These are phyloP conservation scores for Boloria selene DNA, from an alignment of 2,888 invertebrate species.

Conservation along the genomic window DNA sequence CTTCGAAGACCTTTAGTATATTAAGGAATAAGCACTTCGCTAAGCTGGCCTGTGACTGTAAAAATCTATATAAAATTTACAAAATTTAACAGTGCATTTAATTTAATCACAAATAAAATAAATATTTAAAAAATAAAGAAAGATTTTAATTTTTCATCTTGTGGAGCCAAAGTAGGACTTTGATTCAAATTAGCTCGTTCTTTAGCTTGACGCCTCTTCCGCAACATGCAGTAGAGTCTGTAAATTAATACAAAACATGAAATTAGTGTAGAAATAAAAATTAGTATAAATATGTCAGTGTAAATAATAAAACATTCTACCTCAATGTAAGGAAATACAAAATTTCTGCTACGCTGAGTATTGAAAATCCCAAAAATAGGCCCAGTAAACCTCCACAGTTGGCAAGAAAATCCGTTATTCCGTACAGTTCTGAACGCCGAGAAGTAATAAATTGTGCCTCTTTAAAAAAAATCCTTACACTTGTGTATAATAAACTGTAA, in stretches of 20 bases:
- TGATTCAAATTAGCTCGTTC: slow-evolving; percentile 31
- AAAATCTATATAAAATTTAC: too few species aligned
- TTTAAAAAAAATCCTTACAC: slow-evolving; percentile 87
- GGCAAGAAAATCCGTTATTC: slow-evolving; percentile 86
- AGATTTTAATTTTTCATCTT: slow-evolving; percentile 31
- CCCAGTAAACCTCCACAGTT: slow-evolving; percentile 87
- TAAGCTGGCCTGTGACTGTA: too few species aligned
- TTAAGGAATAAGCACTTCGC: too few species aligned
- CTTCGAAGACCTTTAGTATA: too few species aligned
- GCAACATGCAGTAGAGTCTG: slow-evolving; percentile 57
- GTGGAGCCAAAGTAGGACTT: slow-evolving; percentile 21
- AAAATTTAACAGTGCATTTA: not conserved
- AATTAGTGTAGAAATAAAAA: not conserved
- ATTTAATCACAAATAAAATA: not conserved
- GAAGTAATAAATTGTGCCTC: slow-evolving; percentile 87
- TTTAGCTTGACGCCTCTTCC: slow-evolving; percentile 48
- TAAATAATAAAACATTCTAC: slow-evolving; percentile 45
- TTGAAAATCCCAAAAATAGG: slow-evolving; percentile 84
- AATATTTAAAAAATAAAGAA: slow-evolving; percentile 34
- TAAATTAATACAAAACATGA: slow-evolving; percentile 20
- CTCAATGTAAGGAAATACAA: slow-evolving; percentile 82
- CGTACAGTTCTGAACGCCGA: slow-evolving; percentile 85
- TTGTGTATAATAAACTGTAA: slow-evolving; percentile 78
- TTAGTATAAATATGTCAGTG: not conserved
- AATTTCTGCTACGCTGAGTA: slow-evolving; percentile 84